Base-by-base conservation (phyloP, 2,797 vertebrate species). In the Huso huso region DNA sequence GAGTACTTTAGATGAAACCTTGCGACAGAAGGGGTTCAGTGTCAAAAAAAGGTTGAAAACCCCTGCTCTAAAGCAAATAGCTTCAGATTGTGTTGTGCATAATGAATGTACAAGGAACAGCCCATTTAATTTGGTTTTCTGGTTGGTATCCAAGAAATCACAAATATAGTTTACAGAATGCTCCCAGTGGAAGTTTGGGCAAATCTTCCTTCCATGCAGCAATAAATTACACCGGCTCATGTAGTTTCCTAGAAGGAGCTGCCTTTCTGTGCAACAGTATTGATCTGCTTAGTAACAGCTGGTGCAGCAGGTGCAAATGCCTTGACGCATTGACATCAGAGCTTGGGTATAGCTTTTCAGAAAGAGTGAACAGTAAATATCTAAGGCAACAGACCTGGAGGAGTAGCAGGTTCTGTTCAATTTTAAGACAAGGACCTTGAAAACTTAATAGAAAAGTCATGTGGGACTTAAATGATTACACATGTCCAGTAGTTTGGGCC, bases 211-310 rank as follows among this genome's bases (percentile, higher is more conserved):
- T 5, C 37, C 37, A 37, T 37, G 37, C 37, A 37, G 6, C 37
- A 68, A n/a, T 8, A 50, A 68, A 67, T 61, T n/a, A 52, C 61
- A 12, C 18, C 7, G 55, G 15, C 2, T 49, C 8, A 48, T 55
- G 13, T 49, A 49, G 8, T 64, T 64, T 68, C 55, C 79, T 81
- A 71, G 70, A 73, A 77, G 79, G 78, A 4, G 75, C 77, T 69
- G 75, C 75, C 74, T 76, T 84, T 74, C 78, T 70, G 76, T 70
- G 71, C 71, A 69, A 51, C 18, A 69, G 55, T 63, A 37, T 50
- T 63, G 3, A 71, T 87, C 75, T 74, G 82, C 82, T 83, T 83
- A 76, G 86, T 80, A 87, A 87, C 82, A 78, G 76, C 71, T 79
- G 78, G 70, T 74, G 70, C 78, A 70, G 78, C 76, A 79, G 76